Evolutionary conservation across 2,888 invertebrate genomes (phyloP).

Genomic region (Litoditis marina): DNA sequence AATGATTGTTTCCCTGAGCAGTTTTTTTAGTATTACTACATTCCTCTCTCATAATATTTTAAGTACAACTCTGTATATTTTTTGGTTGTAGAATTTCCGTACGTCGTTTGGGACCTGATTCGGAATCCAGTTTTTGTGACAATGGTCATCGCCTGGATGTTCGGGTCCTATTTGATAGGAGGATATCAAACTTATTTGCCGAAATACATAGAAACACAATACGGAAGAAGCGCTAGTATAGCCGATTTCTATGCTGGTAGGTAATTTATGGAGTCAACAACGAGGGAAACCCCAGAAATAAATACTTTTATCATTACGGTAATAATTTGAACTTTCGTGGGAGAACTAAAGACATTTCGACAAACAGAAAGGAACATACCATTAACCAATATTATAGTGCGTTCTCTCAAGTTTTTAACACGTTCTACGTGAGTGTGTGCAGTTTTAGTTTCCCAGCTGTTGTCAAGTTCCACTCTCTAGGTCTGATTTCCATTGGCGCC

Average conservation of each 20-base stretch:
- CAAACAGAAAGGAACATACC: too few species aligned
- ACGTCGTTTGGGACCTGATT: conserved; percentile 67
- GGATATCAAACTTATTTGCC: conserved; percentile 70
- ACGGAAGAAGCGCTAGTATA: conserved; percentile 70
- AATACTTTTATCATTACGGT: too few species aligned
- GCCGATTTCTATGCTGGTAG: conserved; percentile 73
- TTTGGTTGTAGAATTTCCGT: conserved; percentile 50
- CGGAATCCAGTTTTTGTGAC: conserved; percentile 72
- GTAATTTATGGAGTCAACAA: too few species aligned
- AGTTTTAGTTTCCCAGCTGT: not conserved
- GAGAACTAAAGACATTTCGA: too few species aligned
- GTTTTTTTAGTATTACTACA: not conserved
- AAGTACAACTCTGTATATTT: conserved; percentile 4
- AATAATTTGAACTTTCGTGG: too few species aligned
- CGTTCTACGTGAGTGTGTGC: too few species aligned
- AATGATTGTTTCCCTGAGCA: too few species aligned
- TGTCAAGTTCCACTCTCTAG: conserved; percentile 14
- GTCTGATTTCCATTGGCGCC: conserved; percentile 50
- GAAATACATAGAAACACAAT: conserved; percentile 76
- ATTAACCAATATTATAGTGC: too few species aligned
- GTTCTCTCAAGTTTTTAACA: too few species aligned
- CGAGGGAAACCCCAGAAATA: too few species aligned
- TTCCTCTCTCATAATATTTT: not conserved
- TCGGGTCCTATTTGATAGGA: conserved; percentile 63
- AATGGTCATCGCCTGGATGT: conserved; percentile 71